These are phyloP conservation scores for Clarias macrocephalus DNA, from an alignment of 2,113 vertebrate species.

Conservation along the genomic window DNA sequence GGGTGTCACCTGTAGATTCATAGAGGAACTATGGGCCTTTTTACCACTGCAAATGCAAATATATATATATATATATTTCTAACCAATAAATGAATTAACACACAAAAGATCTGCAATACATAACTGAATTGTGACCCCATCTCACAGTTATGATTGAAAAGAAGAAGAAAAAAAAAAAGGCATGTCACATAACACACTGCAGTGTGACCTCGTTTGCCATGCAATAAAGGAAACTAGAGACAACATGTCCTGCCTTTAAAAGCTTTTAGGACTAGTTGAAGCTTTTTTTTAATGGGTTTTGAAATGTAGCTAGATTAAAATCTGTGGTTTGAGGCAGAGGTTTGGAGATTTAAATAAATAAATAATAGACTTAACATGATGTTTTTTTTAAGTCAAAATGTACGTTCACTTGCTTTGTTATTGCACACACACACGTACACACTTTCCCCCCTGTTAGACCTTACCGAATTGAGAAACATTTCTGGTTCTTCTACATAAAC, in stretches of 20 bases:
- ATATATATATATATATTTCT: too few relatives aligned
- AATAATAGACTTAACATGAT: background rate
- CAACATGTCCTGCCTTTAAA: background rate
- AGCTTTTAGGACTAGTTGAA: background rate
- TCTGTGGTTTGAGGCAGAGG: background rate
- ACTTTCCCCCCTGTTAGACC: background rate
- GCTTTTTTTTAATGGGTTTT: background rate
- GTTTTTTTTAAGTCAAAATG: background rate
- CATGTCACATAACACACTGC: background rate
- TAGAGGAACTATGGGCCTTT: too few relatives aligned
- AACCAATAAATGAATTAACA: too few relatives aligned
- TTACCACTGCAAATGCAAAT: too few relatives aligned
- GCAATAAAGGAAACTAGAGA: background rate
- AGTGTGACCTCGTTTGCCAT: background rate
- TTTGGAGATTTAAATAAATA: background rate
- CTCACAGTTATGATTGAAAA: too few relatives aligned
- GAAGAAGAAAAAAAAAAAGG: background rate
- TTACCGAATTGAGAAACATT: conserved; percentile 38
- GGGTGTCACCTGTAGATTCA: too few relatives aligned
- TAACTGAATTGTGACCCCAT: too few relatives aligned
- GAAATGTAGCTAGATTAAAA: background rate
- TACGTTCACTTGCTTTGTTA: background rate
- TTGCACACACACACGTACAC: too few relatives aligned
- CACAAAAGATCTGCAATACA: too few relatives aligned
- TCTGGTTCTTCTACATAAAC: conserved; percentile 75